Evolutionary conservation across 2,797 vertebrate species (phyloP).

Genomic region (Pagetopsis macropterus): DNA sequence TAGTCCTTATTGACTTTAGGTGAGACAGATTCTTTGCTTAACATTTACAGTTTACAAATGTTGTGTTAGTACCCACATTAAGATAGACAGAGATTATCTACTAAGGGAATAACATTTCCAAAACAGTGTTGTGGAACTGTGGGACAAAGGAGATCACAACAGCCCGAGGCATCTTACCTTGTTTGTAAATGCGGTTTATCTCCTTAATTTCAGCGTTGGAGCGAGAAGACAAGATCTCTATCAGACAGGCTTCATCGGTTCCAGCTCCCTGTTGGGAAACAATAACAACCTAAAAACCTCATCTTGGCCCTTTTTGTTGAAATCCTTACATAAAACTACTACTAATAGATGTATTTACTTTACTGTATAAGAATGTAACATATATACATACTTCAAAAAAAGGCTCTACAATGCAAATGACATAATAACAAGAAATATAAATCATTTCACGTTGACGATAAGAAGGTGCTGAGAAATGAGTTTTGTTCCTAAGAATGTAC

Average conservation of each 20-base stretch:
- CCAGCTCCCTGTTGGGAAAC: conserved; percentile 88
- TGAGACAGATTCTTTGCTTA: background rate
- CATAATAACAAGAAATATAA: background rate
- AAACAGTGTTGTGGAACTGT: background rate
- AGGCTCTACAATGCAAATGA: background rate
- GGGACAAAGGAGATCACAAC: conserved; percentile 18
- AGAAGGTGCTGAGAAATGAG: background rate
- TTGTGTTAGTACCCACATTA: background rate
- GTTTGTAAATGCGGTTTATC: conserved; percentile 89
- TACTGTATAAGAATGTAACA: background rate
- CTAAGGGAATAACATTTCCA: background rate
- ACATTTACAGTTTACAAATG: conserved; percentile 6
- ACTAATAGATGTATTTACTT: background rate
- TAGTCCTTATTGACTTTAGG: too few species aligned
- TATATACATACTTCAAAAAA: background rate
- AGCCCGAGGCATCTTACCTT: conserved; percentile 79
- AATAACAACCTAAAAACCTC: conserved; percentile 18
- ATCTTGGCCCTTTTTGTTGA: background rate
- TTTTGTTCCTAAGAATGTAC: conserved; percentile 72
- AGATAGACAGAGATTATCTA: conserved; percentile 1
- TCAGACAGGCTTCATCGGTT: conserved; percentile 96
- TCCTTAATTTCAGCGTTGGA: conserved; percentile 91
- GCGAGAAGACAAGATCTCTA: conserved; percentile 95
- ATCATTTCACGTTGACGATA: background rate
- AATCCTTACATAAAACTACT: background rate